Evolutionary conservation across 2,888 invertebrate genomes (phyloP).

Genomic region (Escarpia spicata): DNA sequence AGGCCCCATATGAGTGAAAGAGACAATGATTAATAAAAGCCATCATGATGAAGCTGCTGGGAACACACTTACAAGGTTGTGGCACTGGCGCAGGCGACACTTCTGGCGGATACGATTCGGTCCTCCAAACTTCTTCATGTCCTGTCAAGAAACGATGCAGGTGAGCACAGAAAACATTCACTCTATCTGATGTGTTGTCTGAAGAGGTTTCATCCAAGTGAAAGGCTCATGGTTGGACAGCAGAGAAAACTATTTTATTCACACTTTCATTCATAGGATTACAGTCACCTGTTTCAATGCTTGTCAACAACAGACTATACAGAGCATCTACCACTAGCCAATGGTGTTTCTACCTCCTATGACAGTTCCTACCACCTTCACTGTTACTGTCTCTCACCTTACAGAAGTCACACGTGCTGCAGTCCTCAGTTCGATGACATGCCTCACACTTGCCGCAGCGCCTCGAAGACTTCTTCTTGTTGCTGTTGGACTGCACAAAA

Average conservation of each 20-base stretch:
- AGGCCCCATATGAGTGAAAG: neutral
- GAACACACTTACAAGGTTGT: conserved; percentile 57
- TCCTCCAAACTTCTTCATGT: conserved; percentile 69
- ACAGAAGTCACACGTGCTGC: conserved; percentile 75
- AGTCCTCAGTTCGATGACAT: conserved; percentile 77
- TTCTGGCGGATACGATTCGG: conserved; percentile 67
- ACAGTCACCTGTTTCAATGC: neutral
- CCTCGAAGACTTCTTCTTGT: conserved; percentile 56
- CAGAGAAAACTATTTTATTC: neutral
- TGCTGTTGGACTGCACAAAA: conserved; percentile 22
- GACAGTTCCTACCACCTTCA: neutral
- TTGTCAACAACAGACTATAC: neutral
- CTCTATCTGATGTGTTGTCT: neutral
- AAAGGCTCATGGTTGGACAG: neutral
- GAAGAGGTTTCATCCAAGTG: neutral
- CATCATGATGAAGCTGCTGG: neutral
- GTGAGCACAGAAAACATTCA: neutral
- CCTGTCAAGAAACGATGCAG: conserved; percentile 59
- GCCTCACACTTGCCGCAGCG: conserved; percentile 81
- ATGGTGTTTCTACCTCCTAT: neutral
- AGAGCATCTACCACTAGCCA: neutral
- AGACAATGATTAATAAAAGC: neutral
- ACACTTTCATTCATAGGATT: neutral
- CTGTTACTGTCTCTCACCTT: conserved; percentile 54
- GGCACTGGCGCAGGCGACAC: conserved; percentile 64